Evolutionary conservation across 2,888 invertebrate genomes (phyloP), one percentile per base, ranked within the genome.

Genomic region (Rhagonycha lutea): DNA sequence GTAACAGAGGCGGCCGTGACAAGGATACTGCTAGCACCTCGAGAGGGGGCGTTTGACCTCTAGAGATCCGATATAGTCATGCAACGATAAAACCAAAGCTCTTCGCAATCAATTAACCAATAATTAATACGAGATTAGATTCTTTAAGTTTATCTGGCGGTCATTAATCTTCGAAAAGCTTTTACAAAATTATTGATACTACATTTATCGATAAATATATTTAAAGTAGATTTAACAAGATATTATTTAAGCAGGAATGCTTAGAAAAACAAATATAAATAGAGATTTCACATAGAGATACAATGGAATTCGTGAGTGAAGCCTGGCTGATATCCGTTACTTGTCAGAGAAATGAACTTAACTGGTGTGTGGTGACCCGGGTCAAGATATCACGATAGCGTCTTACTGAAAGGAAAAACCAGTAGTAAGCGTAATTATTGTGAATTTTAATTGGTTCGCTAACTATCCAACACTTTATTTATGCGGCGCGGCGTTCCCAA

Each of bases 271-370:
- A 84, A 84, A 85, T 83, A 85, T 82, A 85, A 82, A 85, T 83
- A 82, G 82, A 85, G 86, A 86, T 86, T 87, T 87, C 86, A 86
- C 86, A 87, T 84, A 83, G 81, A 86, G 86, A 87, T 87, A 86
- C 85, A 86, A 85, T 85, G 85, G 84, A 85, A 85, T 86, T 86
- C 86, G 86, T 86, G 86, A 86, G 85, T 84, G 84, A 83, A 82
- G 85, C 83, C 83, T 83, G 81, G 83, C 83, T 82, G 80, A 80
- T 84, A 84, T 84, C 86, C 85, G 86, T 86, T 85, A 86, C 81
- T 81, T 83, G 84, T 84, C 84, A 83, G 78, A 80, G 79, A 78
- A 47, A 77, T 80, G 78, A 79, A 81, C 80, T 77, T 76, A 77
- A 78, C 78, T 81, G 80, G 82, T 82, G 82, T 82, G 79, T 82